A percentile compares a stretch with the other conserved stretches of the same genome.
These are phyloP conservation scores for Amphiura filiformis DNA, from an alignment of 35 echinoderm and acorn worm species.

Conservation along the genomic window DNA sequence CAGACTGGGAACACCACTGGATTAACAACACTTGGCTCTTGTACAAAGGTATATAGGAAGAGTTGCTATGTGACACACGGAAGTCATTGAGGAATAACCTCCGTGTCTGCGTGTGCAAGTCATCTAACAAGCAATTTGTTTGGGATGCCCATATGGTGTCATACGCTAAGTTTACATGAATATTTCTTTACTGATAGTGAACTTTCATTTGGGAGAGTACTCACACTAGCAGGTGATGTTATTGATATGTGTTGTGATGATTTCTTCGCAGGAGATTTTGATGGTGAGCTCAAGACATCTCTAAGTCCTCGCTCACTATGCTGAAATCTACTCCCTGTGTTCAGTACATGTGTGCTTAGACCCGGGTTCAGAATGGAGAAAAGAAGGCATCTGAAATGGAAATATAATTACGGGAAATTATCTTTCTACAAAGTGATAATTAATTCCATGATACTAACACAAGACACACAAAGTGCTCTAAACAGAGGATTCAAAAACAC, in stretches of 20 bases:
- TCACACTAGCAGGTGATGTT: background rate
- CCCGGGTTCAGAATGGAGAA: conserved; percentile 37
- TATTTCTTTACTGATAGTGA: too few relatives aligned
- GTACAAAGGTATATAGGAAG: too few relatives aligned
- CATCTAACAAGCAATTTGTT: too few relatives aligned
- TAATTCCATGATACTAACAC: background rate
- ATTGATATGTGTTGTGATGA: background rate
- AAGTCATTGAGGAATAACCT: too few relatives aligned
- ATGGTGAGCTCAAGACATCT: conserved; percentile 1
- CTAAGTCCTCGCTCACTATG: conserved; percentile 18
- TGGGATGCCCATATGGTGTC: too few relatives aligned
- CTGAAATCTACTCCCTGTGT: background rate
- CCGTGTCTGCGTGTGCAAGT: too few relatives aligned
- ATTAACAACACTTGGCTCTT: too few relatives aligned
- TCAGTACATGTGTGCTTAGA: conserved; percentile 3
- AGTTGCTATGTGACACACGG: too few relatives aligned
- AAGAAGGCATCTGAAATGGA: conserved; percentile 40
- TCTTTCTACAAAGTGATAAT: background rate
- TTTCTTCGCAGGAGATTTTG: conserved; percentile 27
- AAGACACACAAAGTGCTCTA: background rate
- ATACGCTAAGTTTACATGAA: too few relatives aligned
- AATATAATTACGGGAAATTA: background rate
- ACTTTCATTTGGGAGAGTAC: background rate
- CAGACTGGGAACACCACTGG: too few relatives aligned
- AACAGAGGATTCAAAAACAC: background rate